Conservation (phyloP, 2,888 invertebrate genomes). For the Carabus problematicus region DNA sequence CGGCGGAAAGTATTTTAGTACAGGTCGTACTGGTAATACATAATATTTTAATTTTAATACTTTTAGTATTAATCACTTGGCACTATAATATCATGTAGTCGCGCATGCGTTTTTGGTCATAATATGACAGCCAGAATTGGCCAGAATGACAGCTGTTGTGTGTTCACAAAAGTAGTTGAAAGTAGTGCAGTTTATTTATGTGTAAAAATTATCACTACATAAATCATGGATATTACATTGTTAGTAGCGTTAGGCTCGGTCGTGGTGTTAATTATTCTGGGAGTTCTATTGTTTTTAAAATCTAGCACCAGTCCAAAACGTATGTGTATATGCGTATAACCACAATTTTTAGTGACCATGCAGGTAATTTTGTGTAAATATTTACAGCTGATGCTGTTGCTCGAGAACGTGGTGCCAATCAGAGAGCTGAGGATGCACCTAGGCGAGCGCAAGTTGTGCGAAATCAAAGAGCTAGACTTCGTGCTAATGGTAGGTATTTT, state of each 20-base stretch:
- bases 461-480: slow-evolving; percentile 73
- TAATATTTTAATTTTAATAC: too few species aligned
- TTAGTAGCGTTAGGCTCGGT: slow-evolving; percentile 58
- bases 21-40: too few species aligned
- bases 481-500: slow-evolving; percentile 62
- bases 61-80: too few species aligned
- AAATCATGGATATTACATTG: slow-evolving; percentile 59
- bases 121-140: too few species aligned
- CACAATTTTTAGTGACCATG: slow-evolving; percentile 27
- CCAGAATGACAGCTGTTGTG: too few species aligned
- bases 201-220: background rate
- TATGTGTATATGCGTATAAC: slow-evolving; percentile 31
- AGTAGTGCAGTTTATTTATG: too few species aligned
- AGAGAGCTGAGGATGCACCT: slow-evolving; percentile 63
- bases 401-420: slow-evolving; percentile 52
- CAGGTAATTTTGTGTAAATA: slow-evolving; percentile 22
- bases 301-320: slow-evolving; percentile 46
- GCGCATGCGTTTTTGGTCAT: too few species aligned
- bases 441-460: slow-evolving; percentile 76
- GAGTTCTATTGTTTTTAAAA: slow-evolving; percentile 56
- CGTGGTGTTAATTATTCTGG: slow-evolving; percentile 56
- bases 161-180: too few species aligned
- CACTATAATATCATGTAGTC: too few species aligned
- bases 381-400: slow-evolving; percentile 43
- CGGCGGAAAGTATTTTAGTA: too few species aligned